phyloP scores from a whole-genome alignment of 2,888 invertebrate species.

The Cheilosia pagana region DNA sequence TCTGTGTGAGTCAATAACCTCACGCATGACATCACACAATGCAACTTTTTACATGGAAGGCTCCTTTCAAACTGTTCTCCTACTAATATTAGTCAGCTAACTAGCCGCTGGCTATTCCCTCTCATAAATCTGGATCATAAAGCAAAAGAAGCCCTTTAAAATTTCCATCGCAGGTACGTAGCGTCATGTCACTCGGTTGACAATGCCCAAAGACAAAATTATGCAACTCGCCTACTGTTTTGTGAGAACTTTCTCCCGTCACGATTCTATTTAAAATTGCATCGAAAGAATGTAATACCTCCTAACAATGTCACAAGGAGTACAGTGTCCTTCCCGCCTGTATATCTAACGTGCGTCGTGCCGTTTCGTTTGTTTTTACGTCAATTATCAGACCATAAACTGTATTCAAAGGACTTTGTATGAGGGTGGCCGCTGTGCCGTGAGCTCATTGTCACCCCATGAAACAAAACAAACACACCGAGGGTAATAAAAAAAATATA shows the following conservation, averaged over 20 bases:
- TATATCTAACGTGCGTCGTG: conserved; percentile 29
- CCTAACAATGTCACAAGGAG: conserved; percentile 15
- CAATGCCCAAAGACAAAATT: conserved; percentile 8
- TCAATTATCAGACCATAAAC: conserved; percentile 74
- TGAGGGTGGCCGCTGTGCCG: conserved; percentile 59
- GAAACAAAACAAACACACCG: conserved; percentile 50
- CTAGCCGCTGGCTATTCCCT: too few relatives aligned
- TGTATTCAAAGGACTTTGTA: conserved; percentile 60
- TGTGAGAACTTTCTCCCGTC: conserved; percentile 20
- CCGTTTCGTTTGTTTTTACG: conserved; percentile 57
- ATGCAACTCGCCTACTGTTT: conserved; percentile 32
- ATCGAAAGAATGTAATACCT: conserved; percentile 37
- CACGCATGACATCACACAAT: too few relatives aligned
- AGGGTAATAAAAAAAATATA: conserved; percentile 12
- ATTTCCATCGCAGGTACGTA: too few relatives aligned
- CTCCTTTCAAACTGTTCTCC: too few relatives aligned
- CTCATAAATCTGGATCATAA: too few relatives aligned
- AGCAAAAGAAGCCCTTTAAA: too few relatives aligned
- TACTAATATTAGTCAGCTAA: too few relatives aligned
- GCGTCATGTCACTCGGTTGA: background rate
- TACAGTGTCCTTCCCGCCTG: conserved; percentile 19
- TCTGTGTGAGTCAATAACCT: too few relatives aligned
- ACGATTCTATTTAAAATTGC: conserved; percentile 33
- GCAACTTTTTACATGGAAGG: too few relatives aligned
- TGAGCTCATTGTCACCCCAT: conserved; percentile 69